Evolutionary conservation across 2,888 invertebrate genomes (phyloP).

Genomic region (Ditula angustiorana): DNA sequence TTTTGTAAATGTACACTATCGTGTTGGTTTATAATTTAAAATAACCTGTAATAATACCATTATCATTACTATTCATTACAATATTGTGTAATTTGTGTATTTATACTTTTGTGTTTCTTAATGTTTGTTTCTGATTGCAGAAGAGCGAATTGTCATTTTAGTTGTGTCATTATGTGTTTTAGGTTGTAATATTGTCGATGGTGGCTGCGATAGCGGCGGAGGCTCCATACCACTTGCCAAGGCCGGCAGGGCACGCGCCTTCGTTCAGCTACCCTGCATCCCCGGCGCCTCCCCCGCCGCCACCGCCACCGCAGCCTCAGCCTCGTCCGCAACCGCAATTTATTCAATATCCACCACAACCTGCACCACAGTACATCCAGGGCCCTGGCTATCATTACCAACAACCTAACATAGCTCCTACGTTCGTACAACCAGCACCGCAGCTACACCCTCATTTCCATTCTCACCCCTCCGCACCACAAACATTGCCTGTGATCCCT

Average conservation of each 20-base stretch:
- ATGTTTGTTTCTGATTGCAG: not conserved
- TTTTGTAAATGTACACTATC: not conserved
- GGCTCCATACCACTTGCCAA: slow-evolving; percentile 75
- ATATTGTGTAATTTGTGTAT: no score
- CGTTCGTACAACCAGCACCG: slow-evolving; percentile 47
- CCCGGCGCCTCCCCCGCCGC: slow-evolving; percentile 44
- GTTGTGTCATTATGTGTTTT: slow-evolving; percentile 45
- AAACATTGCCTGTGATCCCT: slow-evolving; percentile 24
- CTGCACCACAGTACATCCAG: slow-evolving; percentile 44
- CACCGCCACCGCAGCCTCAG: not conserved
- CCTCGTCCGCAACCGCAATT: slow-evolving; percentile 41
- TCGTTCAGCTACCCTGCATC: slow-evolving; percentile 60
- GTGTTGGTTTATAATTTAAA: not conserved
- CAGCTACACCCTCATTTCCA: slow-evolving; percentile 30
- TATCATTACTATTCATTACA: no score
- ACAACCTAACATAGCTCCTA: slow-evolving; percentile 52
- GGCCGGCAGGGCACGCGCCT: slow-evolving; percentile 64
- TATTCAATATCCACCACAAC: slow-evolving; percentile 45
- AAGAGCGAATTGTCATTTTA: slow-evolving; percentile 14
- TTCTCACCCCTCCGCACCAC: slow-evolving; percentile 30
- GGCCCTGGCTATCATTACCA: slow-evolving; percentile 59
- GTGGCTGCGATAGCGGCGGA: slow-evolving; percentile 68
- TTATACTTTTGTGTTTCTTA: no score
- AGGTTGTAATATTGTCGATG: slow-evolving; percentile 70
- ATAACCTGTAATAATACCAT: not conserved